Conservation (phyloP, 2,888 invertebrate species). For the Zygogramma bicolorata region DNA sequence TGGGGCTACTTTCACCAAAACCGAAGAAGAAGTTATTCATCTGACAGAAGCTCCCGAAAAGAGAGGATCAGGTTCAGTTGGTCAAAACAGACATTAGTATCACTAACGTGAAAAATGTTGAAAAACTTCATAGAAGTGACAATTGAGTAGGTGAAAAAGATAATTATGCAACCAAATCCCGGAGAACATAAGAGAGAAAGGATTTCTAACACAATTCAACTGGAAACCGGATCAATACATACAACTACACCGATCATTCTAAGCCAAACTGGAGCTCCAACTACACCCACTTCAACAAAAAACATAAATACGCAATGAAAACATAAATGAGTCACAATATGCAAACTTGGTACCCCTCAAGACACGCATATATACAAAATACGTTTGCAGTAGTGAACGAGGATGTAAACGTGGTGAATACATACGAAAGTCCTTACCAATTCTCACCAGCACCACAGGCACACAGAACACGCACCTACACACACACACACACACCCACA, state of each 20-base stretch:
- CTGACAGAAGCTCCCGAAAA: too few species aligned
- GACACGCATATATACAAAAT: background rate
- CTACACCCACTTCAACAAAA: too few species aligned
- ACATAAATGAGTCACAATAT: too few species aligned
- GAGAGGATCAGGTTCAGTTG: too few species aligned
- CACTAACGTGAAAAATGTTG: background rate
- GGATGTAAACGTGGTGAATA: too few species aligned
- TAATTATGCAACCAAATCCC: background rate
- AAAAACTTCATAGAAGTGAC: background rate
- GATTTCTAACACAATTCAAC: too few species aligned
- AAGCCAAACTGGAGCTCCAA: too few species aligned
- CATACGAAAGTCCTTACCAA: too few species aligned
- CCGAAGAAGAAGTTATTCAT: background rate
- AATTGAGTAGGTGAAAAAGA: background rate
- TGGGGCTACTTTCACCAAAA: background rate
- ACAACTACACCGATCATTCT: too few species aligned
- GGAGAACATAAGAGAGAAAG: background rate
- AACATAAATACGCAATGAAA: too few species aligned
- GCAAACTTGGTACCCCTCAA: too few species aligned
- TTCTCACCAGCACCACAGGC: background rate
- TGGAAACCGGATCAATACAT: too few species aligned
- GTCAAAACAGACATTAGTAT: background rate
- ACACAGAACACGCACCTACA: background rate
- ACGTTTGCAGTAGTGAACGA: background rate
- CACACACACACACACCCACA: background rate